Evolutionary conservation across 1,140 invertebrate genomes (phyloP), one percentile per base, ranked within the genome.

Genomic region (Conus ventricosus): DNA sequence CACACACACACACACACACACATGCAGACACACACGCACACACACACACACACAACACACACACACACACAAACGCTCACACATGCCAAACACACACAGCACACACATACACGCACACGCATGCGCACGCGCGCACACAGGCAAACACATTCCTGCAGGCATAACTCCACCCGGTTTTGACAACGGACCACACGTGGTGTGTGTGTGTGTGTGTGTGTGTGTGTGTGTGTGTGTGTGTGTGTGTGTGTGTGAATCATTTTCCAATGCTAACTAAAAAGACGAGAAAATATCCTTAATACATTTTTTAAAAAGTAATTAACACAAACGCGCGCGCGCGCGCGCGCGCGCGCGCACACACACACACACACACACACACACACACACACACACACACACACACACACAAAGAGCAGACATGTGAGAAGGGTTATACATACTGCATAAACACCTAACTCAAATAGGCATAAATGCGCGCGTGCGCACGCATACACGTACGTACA

Each of bases 1-100:
- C 54, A 60, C 83, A n/a, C 55, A 57, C 27, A 60, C 83, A 84
- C 60, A 60, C 23, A 67, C 60, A 60, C 60, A 84, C 83, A 60
- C 60, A 57, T 10, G 15, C 60, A 84, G 8, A 60, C 60, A 84
- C 54, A 84, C 83, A 67, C 60, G 60, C 54, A 84, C 83, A 60
- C 83, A 57, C 83, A 57, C 83, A 57, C 83, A 57, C 83, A 57
- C 83, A 57, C 25, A 84, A 83, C 51, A 83, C 51, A 54, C 54
- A 57, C 54, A 83, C 51, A 54, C 51, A 83, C 51, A 54, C 54
- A 25, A 5, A 25, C 15, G 1, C 81, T 6, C n/a, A 25, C 27
- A 83, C 81, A 13, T n/a, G n/a, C n/a, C 51, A 51, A 4, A 25
- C 10, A 39, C 27, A 25, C 23, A 8, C 71, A n/a, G n/a, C 71